phyloP scores from a whole-genome alignment of 2,113 vertebrate genomes.

The Catharus bicknelli region DNA sequence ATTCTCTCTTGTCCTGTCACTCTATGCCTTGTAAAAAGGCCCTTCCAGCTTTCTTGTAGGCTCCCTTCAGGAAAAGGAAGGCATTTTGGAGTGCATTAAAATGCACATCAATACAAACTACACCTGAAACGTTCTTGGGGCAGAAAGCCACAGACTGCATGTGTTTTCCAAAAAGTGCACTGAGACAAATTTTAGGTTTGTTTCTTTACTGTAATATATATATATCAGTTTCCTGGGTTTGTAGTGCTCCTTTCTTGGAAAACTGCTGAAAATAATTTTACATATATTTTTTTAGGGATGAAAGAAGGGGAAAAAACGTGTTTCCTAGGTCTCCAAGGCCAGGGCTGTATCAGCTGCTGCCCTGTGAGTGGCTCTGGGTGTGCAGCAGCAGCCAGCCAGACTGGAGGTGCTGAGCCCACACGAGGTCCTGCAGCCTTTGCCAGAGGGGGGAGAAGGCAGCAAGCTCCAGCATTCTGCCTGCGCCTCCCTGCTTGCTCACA shows the following conservation, averaged over 20 bases:
- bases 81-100: neutral
- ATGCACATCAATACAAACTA: neutral
- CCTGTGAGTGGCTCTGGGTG: fast-evolving
- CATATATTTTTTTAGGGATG: neutral
- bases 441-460: neutral
- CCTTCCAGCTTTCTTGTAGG: neutral
- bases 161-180: neutral
- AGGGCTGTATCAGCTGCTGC: fast-evolving
- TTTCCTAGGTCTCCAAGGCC: neutral
- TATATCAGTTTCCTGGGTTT: neutral
- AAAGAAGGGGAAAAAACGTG: neutral
- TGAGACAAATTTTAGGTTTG: neutral
- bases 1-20: neutral
- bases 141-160: neutral
- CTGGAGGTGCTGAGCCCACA: neutral
- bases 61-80: neutral
- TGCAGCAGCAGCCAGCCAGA: fast-evolving
- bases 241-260: neutral
- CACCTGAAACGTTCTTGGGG: neutral
- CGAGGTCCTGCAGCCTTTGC: fast-evolving
- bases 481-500: neutral
- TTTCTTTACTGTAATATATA: neutral
- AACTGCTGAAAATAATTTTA: neutral
- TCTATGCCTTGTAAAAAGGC: neutral
- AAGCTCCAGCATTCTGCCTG: neutral